These are phyloP conservation scores for Melinaea menophilus DNA, from an alignment of 2,888 invertebrate species.

Conservation along the genomic window DNA sequence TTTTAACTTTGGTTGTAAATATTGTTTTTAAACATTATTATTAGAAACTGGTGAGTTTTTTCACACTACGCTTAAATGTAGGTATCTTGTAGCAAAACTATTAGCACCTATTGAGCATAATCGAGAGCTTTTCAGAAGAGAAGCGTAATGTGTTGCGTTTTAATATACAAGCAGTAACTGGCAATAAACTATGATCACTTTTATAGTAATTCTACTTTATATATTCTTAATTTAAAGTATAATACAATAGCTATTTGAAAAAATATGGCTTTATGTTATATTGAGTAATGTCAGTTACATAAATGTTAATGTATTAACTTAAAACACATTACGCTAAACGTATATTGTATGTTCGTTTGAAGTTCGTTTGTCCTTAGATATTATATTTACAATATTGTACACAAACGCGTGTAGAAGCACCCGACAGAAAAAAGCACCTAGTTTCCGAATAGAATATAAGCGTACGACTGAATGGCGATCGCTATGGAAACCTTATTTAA, in stretches of 20 bases:
- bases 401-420: constrained; percentile 74
- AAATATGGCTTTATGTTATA: constrained; percentile 6
- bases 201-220: constrained; percentile 1
- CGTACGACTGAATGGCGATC: constrained; percentile 61
- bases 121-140: constrained; percentile 29
- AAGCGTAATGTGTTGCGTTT: constrained; percentile 21
- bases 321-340: constrained; percentile 24
- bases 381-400: constrained; percentile 73
- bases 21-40: constrained; percentile 12
- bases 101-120: constrained; percentile 36
- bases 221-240: constrained; percentile 8
- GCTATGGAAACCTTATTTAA: constrained; percentile 45
- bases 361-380: constrained; percentile 49
- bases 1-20: constrained; percentile 24
- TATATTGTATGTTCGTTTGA: constrained; percentile 38
- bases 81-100: constrained; percentile 31
- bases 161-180: constrained; percentile 23
- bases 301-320: constrained; percentile 16
- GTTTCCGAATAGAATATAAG: constrained; percentile 73
- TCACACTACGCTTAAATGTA: constrained; percentile 25
- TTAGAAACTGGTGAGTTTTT: constrained; percentile 15
- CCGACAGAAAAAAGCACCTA: constrained; percentile 77
- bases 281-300: constrained; percentile 19
- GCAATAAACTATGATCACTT: constrained; percentile 11
- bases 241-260: constrained; percentile 7